phyloP scores from a whole-genome alignment of 2,888 invertebrate species.

The Sarcophaga caerulescens region DNA sequence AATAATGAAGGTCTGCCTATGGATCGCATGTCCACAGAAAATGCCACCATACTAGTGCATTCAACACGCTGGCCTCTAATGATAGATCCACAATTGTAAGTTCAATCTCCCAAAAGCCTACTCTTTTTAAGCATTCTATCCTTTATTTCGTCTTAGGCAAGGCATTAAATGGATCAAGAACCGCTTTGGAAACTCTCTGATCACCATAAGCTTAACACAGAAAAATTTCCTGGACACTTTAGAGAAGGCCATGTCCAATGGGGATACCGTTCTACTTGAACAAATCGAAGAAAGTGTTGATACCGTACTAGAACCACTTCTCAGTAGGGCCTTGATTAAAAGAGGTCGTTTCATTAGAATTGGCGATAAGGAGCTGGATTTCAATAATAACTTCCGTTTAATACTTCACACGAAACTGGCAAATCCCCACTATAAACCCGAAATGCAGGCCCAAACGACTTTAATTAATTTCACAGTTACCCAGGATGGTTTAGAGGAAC shows the following conservation, averaged over 20 bases:
- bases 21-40: slow-evolving; percentile 97
- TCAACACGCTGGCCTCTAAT: slow-evolving; percentile 97
- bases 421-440: slow-evolving; percentile 98
- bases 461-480: slow-evolving; percentile 98
- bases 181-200: slow-evolving; percentile 88
- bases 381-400: slow-evolving; percentile 89
- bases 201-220: slow-evolving; percentile 89
- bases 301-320: slow-evolving; percentile 94
- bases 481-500: slow-evolving; percentile 96
- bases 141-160: slow-evolving; percentile 82
- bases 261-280: slow-evolving; percentile 91
- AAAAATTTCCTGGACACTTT: slow-evolving; percentile 92
- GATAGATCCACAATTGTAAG: slow-evolving; percentile 94
- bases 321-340: slow-evolving; percentile 93
- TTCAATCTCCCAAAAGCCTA: background rate
- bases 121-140: background rate
- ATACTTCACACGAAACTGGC: slow-evolving; percentile 96
- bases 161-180: slow-evolving; percentile 98
- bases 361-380: slow-evolving; percentile 96
- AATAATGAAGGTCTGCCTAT: slow-evolving; percentile 96
- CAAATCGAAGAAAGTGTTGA: slow-evolving; percentile 96
- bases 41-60: slow-evolving; percentile 95
- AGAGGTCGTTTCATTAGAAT: slow-evolving; percentile 91
- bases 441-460: slow-evolving; percentile 98
- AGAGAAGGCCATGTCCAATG: slow-evolving; percentile 88